Percentiles rank a stretch among this genome's conserved stretches.
These are phyloP conservation scores for Sceloporus tristichus DNA, from an alignment of 2,113 vertebrate species.

Conservation along the genomic window DNA sequence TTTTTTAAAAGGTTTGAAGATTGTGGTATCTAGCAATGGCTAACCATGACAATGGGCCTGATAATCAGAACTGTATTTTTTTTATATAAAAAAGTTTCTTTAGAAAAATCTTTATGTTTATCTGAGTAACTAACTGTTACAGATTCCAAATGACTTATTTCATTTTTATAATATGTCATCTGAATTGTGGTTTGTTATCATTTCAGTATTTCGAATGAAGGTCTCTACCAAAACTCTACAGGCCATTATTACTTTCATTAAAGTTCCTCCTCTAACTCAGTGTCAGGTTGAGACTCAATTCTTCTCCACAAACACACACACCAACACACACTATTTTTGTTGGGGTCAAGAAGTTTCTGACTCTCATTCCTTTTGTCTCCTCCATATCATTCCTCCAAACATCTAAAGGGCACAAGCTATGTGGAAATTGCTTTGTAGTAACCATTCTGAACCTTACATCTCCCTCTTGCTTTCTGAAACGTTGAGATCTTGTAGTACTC, in stretches of 20 bases:
- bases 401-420: background rate
- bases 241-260: background rate
- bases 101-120: background rate
- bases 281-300: background rate
- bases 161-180: background rate
- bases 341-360: too few species aligned
- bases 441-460: too few species aligned
- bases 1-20: too few species aligned
- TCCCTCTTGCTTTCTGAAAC: too few species aligned
- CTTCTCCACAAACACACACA: too few species aligned
- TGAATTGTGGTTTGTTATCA: background rate
- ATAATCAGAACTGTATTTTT: background rate
- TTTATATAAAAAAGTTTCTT: too few species aligned
- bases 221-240: background rate
- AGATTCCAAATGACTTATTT: background rate
- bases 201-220: background rate
- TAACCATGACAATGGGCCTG: background rate
- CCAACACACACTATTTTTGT: too few species aligned
- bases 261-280: background rate
- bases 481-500: too few species aligned
- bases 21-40: too few species aligned
- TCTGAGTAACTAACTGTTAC: background rate
- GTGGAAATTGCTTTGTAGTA: background rate
- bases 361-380: background rate
- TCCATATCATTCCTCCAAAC: background rate